Evolutionary conservation across 2,888 invertebrate genomes (phyloP).

Genomic region (Heliconius cydno): DNA sequence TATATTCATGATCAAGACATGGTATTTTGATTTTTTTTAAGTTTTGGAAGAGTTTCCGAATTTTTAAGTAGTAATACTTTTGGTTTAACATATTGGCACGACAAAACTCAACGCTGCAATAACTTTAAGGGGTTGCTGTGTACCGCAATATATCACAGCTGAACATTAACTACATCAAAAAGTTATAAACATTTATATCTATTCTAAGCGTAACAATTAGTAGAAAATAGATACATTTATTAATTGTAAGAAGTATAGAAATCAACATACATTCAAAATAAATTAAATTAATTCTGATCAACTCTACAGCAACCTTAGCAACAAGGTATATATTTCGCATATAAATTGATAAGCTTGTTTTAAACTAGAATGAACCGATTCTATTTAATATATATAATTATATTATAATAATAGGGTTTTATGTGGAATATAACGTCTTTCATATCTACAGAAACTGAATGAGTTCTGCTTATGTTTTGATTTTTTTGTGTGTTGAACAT

Average conservation of each 20-base stretch:
- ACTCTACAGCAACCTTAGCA: not conserved
- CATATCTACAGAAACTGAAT: not conserved
- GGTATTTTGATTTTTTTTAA: too few species aligned
- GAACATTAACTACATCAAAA: not conserved
- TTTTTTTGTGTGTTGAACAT: not conserved
- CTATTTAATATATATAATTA: not conserved
- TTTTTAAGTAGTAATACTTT: too few species aligned
- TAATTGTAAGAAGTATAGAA: too few species aligned
- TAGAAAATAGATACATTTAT: too few species aligned
- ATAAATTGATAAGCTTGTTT: not conserved
- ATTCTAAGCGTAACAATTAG: not conserved
- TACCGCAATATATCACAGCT: too few species aligned
- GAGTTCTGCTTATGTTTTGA: not conserved
- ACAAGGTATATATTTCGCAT: not conserved
- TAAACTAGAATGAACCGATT: conserved; percentile 10
- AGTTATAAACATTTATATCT: not conserved
- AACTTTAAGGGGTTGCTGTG: too few species aligned
- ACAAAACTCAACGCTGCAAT: too few species aligned
- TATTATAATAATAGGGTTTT: not conserved
- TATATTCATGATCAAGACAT: too few species aligned
- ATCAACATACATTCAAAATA: not conserved
- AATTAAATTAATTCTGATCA: not conserved
- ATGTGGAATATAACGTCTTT: not conserved
- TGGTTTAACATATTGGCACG: too few species aligned
- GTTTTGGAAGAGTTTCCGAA: too few species aligned